A percentile compares a stretch with the other conserved stretches of the same genome.
Evolutionary conservation across 2,797 vertebrate species (phyloP).

Genomic region (Hippoglossus hippoglossus): DNA sequence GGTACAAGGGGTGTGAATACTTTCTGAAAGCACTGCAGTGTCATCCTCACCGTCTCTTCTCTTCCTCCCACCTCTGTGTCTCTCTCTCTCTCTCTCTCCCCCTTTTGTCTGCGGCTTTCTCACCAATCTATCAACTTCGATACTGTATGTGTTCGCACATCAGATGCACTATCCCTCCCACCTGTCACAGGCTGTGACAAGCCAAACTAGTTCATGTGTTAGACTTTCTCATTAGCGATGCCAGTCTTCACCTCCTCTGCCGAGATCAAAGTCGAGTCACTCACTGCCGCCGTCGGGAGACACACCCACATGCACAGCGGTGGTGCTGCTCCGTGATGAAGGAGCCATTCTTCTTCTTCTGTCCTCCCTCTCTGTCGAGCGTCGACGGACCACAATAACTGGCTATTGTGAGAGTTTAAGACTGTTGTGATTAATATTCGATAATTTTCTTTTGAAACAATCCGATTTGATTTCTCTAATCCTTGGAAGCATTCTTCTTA

Average conservation of each 20-base stretch:
- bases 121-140: constrained; percentile 69
- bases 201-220: constrained; percentile 63
- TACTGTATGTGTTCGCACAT: constrained; percentile 63
- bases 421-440: no score
- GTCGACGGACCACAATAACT: constrained; percentile 29
- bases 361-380: constrained; percentile 37
- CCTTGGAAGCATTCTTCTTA: constrained; percentile 7
- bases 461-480: constrained; percentile 1
- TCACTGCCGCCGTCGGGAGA: constrained; percentile 69
- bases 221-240: constrained; percentile 77
- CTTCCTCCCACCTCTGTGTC: constrained; percentile 14
- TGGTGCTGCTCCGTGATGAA: constrained; percentile 58
- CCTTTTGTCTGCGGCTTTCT: constrained; percentile 51
- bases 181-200: constrained; percentile 74
- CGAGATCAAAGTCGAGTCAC: constrained; percentile 77
- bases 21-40: constrained; percentile 1
- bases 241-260: constrained; percentile 72
- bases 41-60: constrained; percentile 35
- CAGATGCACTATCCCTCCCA: constrained; percentile 66
- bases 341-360: constrained; percentile 55
- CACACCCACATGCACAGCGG: constrained; percentile 68
- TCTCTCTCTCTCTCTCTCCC: background rate
- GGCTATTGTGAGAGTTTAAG: no score
- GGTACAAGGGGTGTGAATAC: background rate
- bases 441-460: constrained; percentile 10